Base-by-base conservation (phyloP, 1,140 invertebrate species). In the Monomorium pharaonis region DNA sequence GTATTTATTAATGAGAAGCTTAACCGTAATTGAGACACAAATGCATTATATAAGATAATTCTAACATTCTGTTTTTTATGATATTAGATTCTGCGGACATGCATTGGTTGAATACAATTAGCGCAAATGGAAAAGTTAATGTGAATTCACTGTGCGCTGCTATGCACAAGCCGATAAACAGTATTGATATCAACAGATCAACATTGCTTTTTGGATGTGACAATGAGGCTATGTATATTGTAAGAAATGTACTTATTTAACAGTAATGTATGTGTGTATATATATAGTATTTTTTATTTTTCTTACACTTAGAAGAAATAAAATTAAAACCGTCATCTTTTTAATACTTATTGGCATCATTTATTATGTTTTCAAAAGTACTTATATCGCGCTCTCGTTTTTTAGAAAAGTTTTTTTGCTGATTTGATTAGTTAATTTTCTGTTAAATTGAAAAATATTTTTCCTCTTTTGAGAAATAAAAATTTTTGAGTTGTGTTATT, bases 161-260 rank as follows among this genome's bases (percentile, higher is more conserved):
- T 54, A 94, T 97, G 84, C 96, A 97, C 74, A 97, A 98, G 91
- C 95, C 98, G 0, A 96, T 98, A 47, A 98, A 98, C 89, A 97
- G 96, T 75, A 95, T 98, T 44, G 97, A 98, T 94, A 96, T 98
- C 56, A 96, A 97, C 88, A 96, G 96, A 88, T 96, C 96, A 54
- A 97, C 96, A 60, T 93, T 98, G 42, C 89, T 98, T 5, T 98
- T 97, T 95, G 97, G 97, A 37, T 97, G 97, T 86, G 98, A 98
- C 93, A 98, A 97, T 93, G 98, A 98, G 95, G 97, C 97, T 51
- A 94, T 98, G 85, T 98, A 98, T 94, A 94, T 97, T 67, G 96
- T 98, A 16, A 97, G 96, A 93, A 96, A 97, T 94, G 93, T 97
- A 74, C 16, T 65, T 54, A 70, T 93, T 83, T 93, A 85, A 92